phyloP scores from a whole-genome alignment of 2,113 vertebrate species.

The Protomyctophum bolini region DNA sequence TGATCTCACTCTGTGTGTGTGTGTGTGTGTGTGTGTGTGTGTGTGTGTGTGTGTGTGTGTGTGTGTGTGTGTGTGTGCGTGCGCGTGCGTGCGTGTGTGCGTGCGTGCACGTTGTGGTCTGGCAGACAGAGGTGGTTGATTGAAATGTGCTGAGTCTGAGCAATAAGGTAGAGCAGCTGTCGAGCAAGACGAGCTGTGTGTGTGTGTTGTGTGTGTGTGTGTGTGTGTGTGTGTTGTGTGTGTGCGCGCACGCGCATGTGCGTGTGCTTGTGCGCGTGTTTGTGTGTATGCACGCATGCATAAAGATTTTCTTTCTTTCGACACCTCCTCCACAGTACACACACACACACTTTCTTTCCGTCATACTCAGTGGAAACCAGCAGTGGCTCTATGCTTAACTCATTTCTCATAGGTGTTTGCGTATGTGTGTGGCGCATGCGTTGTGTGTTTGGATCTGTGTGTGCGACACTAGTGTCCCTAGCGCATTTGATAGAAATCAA shows the following conservation, averaged over 20 bases:
- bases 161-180: slow-evolving; percentile 69
- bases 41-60: no score
- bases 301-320: background rate
- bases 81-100: background rate
- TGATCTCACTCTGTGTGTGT: background rate
- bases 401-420: slow-evolving; percentile 45
- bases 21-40: no score
- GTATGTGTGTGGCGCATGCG: no score
- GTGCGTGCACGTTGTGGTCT: slow-evolving; percentile 64
- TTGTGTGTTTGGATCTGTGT: no score
- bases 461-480: slow-evolving; percentile 18
- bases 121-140: slow-evolving; percentile 58
- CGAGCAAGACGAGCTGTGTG: slow-evolving; percentile 34
- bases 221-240: background rate
- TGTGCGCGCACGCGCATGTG: background rate
- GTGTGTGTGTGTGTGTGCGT: no score
- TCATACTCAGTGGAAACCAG: slow-evolving; percentile 19
- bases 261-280: background rate
- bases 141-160: slow-evolving; percentile 67
- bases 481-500: slow-evolving; percentile 50
- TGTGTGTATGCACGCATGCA: background rate
- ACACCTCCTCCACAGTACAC: background rate
- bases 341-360: background rate
- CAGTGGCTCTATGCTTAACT: slow-evolving; percentile 2
- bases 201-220: background rate